Percentiles rank a stretch among this genome's conserved stretches.
These are phyloP conservation scores for Thunnus thynnus DNA, from an alignment of 2,113 vertebrate genomes.

Conservation along the genomic window DNA sequence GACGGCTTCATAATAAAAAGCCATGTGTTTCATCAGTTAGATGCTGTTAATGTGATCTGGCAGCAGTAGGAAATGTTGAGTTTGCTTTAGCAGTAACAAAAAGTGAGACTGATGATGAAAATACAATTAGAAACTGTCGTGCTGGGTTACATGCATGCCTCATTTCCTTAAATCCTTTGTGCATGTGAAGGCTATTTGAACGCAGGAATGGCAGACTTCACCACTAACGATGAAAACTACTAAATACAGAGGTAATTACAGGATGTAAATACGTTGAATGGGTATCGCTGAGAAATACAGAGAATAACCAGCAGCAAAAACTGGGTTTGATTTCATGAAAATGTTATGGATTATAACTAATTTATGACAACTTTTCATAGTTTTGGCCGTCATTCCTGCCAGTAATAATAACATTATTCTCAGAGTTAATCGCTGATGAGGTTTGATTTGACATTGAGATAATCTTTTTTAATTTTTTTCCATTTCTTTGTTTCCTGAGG, in stretches of 20 bases:
- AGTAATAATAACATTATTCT: background rate
- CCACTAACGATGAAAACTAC: too few relatives aligned
- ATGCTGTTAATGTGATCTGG: constrained; percentile 15
- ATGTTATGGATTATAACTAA: background rate
- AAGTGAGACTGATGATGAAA: too few relatives aligned
- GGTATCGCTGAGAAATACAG: too few relatives aligned
- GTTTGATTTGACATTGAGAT: background rate
- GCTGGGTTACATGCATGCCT: background rate
- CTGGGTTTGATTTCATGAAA: too few relatives aligned
- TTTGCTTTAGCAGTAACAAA: constrained; percentile 16
- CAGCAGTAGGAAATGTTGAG: constrained; percentile 1
- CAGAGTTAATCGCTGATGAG: constrained; percentile 2
- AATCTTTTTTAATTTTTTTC: background rate
- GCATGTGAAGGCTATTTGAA: too few relatives aligned
- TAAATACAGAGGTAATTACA: too few relatives aligned
- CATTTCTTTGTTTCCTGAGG: background rate
- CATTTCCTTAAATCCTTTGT: background rate
- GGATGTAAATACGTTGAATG: too few relatives aligned
- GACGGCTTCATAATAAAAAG: constrained; percentile 9
- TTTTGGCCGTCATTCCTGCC: background rate
- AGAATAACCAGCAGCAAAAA: too few relatives aligned
- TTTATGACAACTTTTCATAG: too few relatives aligned
- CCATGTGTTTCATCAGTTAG: background rate
- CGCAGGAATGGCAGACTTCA: too few relatives aligned
- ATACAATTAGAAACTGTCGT: too few relatives aligned